Percentiles rank a stretch among this genome's conserved stretches.
phyloP scores from a whole-genome alignment of 2,113 vertebrate genomes.

The Rhinopomastus cyanomelas region DNA sequence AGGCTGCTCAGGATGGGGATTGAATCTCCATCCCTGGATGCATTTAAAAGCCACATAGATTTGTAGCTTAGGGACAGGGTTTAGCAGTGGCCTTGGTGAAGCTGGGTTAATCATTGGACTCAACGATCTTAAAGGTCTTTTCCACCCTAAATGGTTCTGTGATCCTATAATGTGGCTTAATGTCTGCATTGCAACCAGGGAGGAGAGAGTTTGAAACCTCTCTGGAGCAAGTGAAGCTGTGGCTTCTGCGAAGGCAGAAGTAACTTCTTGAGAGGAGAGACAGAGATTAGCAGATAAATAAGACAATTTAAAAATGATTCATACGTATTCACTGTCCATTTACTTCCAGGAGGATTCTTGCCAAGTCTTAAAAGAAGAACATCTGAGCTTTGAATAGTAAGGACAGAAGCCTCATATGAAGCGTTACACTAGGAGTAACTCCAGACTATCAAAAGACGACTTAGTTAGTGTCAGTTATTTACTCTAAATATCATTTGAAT shows the following conservation, averaged over 20 bases:
- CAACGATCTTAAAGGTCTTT: too few relatives aligned
- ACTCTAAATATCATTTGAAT: accelerated
- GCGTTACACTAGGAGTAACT: neutral
- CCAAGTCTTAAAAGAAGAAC: neutral
- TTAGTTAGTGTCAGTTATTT: neutral
- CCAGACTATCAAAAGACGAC: neutral
- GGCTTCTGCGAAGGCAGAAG: neutral
- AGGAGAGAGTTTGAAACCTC: neutral
- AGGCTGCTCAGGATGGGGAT: too few relatives aligned
- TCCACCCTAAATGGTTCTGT: too few relatives aligned
- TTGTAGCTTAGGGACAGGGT: too few relatives aligned
- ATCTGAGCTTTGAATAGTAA: neutral
- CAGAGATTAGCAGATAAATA: neutral
- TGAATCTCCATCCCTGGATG: too few relatives aligned
- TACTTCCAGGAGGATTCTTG: neutral
- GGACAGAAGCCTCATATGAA: neutral
- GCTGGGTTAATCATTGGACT: too few relatives aligned
- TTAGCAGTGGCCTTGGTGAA: too few relatives aligned
- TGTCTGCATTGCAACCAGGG: neutral
- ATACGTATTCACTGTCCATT: neutral
- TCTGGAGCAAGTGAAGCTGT: neutral
- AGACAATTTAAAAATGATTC: neutral
- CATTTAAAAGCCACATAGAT: too few relatives aligned
- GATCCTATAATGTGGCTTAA: neutral
- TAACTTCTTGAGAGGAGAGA: accelerated